Base-by-base conservation (phyloP, 1,140 invertebrate species). In the Drosophila pseudoobscura region DNA sequence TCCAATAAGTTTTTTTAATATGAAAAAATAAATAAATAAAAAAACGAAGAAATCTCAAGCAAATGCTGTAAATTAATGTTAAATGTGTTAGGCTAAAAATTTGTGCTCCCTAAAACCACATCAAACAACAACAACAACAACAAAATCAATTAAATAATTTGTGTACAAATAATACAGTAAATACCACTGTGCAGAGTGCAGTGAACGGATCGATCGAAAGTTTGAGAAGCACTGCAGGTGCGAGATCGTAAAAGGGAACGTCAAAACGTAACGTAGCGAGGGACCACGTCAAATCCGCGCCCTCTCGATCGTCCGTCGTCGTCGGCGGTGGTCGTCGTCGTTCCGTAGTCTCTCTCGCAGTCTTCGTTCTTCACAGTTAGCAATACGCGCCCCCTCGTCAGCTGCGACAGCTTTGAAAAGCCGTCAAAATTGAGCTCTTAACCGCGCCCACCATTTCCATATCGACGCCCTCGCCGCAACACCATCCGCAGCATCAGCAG, bases 341-440 rank as follows among this genome's bases (percentile, higher is more conserved):
- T 13, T 11, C 61, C 26, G 45, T 60, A 22, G 55, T 20, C 11
- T 22, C 20, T 39, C 7, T 39, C 11, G 11, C 35, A 39, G 35
- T 45, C 26, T 49, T 62, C 62, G 35, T 39, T 39, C 3, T 4
- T 39, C 5, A 29, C 46, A 64, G 65, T 88, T 83, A 63, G 83
- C 83, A 87, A 87, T 88, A 88, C 84, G 84, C 83, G 72, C 75
- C 76, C 78, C 73, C 49, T 75, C 54, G 72, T 72, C 63, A 80
- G 69, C 76, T 88, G 76, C 47, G 71, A 65, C 62, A 75, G 70
- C 72, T 90, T 63, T 59, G 75, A 90, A 91, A 90, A 79, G 78
- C 78, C 90, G 76, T 75, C 90, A 91, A 91, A 91, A 91, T 91
- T 90, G 90, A 91, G 90, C 90, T 91, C 78, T 74, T 91, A 91